phyloP scores from a whole-genome alignment of 2,113 vertebrate genomes.

The Talpa occidentalis region DNA sequence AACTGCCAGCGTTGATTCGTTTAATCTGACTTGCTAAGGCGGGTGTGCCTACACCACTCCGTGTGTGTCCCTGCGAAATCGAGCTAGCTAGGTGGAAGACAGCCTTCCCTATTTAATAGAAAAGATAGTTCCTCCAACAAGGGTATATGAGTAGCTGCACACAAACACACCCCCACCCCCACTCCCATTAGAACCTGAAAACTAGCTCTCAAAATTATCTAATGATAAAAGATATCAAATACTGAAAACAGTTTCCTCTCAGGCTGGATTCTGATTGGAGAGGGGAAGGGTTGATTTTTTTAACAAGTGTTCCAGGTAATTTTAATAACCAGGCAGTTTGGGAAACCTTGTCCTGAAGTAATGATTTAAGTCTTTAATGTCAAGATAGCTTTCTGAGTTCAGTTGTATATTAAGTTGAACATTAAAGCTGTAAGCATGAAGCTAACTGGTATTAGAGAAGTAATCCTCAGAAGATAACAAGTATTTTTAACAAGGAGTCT shows the following conservation, averaged over 20 bases:
- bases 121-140: too few relatives aligned
- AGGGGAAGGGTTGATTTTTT: background rate
- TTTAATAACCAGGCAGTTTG: background rate
- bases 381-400: slow-evolving; percentile 32
- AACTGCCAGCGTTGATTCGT: too few relatives aligned
- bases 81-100: too few relatives aligned
- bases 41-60: too few relatives aligned
- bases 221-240: background rate
- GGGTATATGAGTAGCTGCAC: too few relatives aligned
- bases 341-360: background rate
- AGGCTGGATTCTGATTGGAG: background rate
- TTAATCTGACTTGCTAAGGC: too few relatives aligned
- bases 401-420: slow-evolving; percentile 19
- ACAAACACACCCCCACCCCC: too few relatives aligned
- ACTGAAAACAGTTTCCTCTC: background rate
- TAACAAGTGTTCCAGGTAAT: background rate
- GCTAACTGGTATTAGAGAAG: background rate
- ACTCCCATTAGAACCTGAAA: too few relatives aligned
- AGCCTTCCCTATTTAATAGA: too few relatives aligned
- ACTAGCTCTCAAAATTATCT: background rate
- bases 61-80: too few relatives aligned
- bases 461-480: slow-evolving; percentile 36
- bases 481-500: slow-evolving; percentile 28
- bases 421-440: slow-evolving; percentile 25
- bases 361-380: background rate